A percentile compares a stretch with the other conserved stretches of the same genome.
These are phyloP conservation scores for Piprites chloris DNA, from an alignment of 2,113 vertebrate species.

Conservation along the genomic window DNA sequence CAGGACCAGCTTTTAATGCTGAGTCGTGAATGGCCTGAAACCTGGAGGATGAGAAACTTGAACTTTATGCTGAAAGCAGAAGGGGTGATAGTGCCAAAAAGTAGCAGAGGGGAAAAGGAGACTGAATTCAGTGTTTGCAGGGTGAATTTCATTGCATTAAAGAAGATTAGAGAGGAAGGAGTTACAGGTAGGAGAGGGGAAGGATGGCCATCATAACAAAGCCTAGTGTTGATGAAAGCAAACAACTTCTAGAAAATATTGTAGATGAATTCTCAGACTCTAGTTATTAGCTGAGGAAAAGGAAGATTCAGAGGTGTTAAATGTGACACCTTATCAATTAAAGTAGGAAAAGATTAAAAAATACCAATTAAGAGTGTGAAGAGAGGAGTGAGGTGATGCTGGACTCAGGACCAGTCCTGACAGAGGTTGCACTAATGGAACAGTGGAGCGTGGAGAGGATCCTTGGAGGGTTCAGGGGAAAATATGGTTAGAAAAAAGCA, in stretches of 20 bases:
- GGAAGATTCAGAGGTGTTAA: not conserved
- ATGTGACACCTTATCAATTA: not conserved
- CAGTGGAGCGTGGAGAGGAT: not conserved
- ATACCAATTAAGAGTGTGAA: not conserved
- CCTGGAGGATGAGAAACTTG: not conserved
- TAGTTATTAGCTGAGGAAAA: not conserved
- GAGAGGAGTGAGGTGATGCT: not conserved
- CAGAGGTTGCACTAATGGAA: conserved; percentile 19
- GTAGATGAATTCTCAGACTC: not conserved
- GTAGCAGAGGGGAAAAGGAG: not conserved
- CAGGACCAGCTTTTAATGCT: not conserved
- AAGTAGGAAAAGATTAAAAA: not conserved
- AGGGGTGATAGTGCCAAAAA: not conserved
- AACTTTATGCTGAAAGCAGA: not conserved
- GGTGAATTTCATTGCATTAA: not conserved
- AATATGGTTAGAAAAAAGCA: not conserved
- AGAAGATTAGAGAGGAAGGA: not conserved
- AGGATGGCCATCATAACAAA: not conserved
- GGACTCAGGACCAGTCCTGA: not conserved
- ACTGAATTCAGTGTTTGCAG: not conserved
- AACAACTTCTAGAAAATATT: not conserved
- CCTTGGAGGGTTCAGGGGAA: not conserved
- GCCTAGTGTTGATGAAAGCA: not conserved
- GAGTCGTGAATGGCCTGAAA: not conserved
- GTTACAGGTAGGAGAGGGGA: not conserved